Percentiles rank a stretch among this genome's conserved stretches.
phyloP scores from a whole-genome alignment of 2,113 vertebrate species.

The Corythoichthys haematopterus region DNA sequence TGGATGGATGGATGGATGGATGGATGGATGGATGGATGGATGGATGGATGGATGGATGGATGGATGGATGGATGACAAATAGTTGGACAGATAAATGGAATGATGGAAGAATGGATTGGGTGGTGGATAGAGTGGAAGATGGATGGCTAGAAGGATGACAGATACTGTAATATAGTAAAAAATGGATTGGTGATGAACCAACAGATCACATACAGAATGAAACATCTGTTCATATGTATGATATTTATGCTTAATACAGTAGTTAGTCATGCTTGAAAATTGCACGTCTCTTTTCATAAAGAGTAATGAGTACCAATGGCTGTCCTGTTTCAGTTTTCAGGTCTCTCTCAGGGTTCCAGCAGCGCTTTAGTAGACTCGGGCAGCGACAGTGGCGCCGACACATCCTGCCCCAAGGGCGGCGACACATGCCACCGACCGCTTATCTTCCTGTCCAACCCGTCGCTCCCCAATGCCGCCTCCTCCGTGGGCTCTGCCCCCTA shows the following conservation, averaged over 20 bases:
- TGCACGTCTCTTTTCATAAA: conserved; percentile 25
- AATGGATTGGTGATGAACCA: too few species aligned
- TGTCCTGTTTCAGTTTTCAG: conserved; percentile 69
- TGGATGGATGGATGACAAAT: too few species aligned
- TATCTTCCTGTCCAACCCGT: conserved; percentile 71
- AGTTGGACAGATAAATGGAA: too few species aligned
- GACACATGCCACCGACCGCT: conserved; percentile 80
- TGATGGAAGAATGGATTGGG: too few species aligned
- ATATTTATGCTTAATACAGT: too few species aligned
- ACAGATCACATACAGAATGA: too few species aligned
- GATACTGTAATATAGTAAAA: too few species aligned
- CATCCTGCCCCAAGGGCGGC: conserved; percentile 75
- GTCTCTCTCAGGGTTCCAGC: conserved; percentile 74
- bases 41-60: too few species aligned
- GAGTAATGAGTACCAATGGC: background rate
- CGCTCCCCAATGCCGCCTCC: conserved; percentile 70
- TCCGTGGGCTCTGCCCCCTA: conserved; percentile 67
- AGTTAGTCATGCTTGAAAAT: too few species aligned
- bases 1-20: background rate
- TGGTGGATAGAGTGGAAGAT: too few species aligned
- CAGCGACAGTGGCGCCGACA: conserved; percentile 80
- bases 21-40: too few species aligned
- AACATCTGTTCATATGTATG: too few species aligned
- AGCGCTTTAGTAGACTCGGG: conserved; percentile 70
- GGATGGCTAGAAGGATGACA: background rate